These are phyloP conservation scores for Dendronephthya gigantea DNA, from an alignment of 64 coral and sea anemone genomes.

Conservation along the genomic window DNA sequence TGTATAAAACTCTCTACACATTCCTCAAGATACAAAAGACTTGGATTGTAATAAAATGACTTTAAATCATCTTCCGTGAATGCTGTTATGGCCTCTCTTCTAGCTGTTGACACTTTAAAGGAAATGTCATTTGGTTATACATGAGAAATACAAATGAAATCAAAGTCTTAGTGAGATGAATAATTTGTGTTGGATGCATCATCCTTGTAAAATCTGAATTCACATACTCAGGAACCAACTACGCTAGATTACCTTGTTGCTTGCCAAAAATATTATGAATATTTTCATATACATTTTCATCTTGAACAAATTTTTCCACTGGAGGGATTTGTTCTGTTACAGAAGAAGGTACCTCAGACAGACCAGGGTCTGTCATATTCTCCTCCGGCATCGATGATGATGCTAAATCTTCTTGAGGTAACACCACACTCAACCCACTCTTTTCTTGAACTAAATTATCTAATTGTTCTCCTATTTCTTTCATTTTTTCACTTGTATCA, in stretches of 20 bases:
- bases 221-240: no score
- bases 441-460: not conserved
- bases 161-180: no score
- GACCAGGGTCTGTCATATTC: not conserved
- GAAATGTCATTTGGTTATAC: not conserved
- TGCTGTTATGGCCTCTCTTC: constrained; percentile 41
- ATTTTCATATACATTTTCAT: not conserved
- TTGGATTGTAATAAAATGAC: constrained; percentile 83
- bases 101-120: constrained; percentile 39
- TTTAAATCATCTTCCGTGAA: constrained; percentile 75
- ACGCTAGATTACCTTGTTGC: not conserved
- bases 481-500: not conserved
- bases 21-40: constrained; percentile 61
- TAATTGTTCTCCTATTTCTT: not conserved
- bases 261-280: not conserved
- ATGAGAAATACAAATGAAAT: no score
- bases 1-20: constrained; percentile 73
- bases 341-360: not conserved
- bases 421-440: not conserved
- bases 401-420: not conserved
- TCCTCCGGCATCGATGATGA: not conserved
- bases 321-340: not conserved
- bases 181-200: no score
- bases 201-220: no score
- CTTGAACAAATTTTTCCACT: not conserved